phyloP scores from a whole-genome alignment of 2,888 invertebrate genomes.

The Trachelus iudaicus region DNA sequence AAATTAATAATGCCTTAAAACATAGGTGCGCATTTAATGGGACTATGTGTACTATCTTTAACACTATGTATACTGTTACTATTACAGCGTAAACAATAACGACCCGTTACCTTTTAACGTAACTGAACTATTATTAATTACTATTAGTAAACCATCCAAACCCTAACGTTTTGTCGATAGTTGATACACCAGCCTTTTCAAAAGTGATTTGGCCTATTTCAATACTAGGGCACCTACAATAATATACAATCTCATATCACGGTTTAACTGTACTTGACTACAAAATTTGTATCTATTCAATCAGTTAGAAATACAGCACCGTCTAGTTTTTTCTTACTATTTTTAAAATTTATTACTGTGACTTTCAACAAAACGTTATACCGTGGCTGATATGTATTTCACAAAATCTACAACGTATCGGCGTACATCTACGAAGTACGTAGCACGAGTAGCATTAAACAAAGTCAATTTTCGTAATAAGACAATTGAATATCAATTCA shows the following conservation, averaged over 20 bases:
- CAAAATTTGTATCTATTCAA: not conserved
- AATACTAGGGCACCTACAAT: not conserved
- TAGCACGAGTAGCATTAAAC: conserved; percentile 19
- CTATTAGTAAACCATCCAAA: not conserved
- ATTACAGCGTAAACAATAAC: conserved; percentile 8
- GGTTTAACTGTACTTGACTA: not conserved
- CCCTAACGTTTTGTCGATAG: not conserved
- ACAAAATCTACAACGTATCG: not conserved
- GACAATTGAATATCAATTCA: not conserved
- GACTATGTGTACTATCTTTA: conserved; percentile 21
- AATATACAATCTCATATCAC: not conserved
- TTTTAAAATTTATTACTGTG: not conserved
- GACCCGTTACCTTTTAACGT: conserved; percentile 11
- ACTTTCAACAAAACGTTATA: conserved; percentile 1
- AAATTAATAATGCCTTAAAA: conserved; percentile 45
- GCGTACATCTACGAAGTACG: conserved; percentile 1
- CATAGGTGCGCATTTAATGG: conserved; percentile 37
- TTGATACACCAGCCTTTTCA: not conserved
- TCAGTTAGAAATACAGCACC: not conserved
- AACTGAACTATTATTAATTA: conserved; percentile 11
- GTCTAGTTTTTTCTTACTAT: not conserved
- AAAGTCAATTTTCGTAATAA: conserved; percentile 23
- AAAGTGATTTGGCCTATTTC: not conserved
- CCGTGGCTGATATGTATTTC: conserved; percentile 14
- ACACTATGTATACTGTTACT: conserved; percentile 9